These are phyloP conservation scores for Scartelaos histophorus DNA, from an alignment of 2,113 vertebrate genomes.

Conservation along the genomic window DNA sequence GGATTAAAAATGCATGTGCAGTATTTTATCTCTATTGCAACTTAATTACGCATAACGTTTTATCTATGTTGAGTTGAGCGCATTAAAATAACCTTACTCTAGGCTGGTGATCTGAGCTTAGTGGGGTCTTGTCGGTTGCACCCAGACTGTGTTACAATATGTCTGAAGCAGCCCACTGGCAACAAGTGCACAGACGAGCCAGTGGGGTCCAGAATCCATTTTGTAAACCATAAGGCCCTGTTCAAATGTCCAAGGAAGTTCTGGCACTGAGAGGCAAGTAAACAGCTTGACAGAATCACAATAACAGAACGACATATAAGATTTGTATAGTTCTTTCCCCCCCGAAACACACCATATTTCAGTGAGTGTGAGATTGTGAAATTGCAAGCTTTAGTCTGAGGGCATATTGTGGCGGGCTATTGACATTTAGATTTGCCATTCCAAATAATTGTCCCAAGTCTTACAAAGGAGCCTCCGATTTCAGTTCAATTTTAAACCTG, in stretches of 20 bases:
- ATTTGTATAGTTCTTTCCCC: constrained; percentile 20
- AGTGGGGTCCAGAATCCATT: constrained; percentile 27
- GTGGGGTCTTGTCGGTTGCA: constrained; percentile 11
- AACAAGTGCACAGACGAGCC: constrained; percentile 30
- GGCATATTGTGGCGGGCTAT: constrained; percentile 52
- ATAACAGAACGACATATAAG: constrained; percentile 36
- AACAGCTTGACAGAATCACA: constrained; percentile 37
- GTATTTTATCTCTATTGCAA: no score
- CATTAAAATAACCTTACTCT: not conserved
- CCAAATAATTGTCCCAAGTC: not conserved
- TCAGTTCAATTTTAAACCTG: not conserved
- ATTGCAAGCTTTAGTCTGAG: constrained; percentile 68
- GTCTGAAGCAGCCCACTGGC: constrained; percentile 30
- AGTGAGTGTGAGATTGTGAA: not conserved
- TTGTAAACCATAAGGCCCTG: constrained; percentile 13
- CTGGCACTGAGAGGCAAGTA: constrained; percentile 18
- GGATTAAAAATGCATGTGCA: no score
- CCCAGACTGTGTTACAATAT: constrained; percentile 27
- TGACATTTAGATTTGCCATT: not conserved
- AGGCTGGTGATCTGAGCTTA: not conserved
- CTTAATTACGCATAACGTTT: not conserved
- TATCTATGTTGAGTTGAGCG: not conserved
- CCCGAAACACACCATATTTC: constrained; percentile 23
- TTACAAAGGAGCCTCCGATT: no score
- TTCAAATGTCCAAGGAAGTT: constrained; percentile 43